These are phyloP conservation scores for Aelia acuminata DNA, from an alignment of 2,888 invertebrate genomes.

Conservation along the genomic window DNA sequence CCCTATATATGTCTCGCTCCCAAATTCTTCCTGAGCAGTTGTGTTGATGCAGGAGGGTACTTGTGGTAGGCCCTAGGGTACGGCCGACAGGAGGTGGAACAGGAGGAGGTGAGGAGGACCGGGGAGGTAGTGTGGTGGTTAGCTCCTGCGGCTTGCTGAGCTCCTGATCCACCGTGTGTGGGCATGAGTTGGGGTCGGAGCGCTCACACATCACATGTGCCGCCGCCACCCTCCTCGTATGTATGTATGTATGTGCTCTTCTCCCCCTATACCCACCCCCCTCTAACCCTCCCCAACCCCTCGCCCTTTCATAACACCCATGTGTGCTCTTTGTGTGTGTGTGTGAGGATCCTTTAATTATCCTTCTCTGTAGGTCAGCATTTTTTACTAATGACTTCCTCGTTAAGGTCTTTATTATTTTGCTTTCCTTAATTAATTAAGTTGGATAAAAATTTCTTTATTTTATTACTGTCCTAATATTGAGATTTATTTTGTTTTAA, in stretches of 20 bases:
- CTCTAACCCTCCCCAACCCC: neutral
- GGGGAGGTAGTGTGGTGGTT: too few relatives aligned
- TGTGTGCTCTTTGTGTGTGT: neutral
- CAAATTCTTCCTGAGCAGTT: neutral
- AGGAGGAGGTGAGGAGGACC: too few relatives aligned
- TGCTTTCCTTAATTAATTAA: neutral
- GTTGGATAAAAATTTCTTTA: neutral
- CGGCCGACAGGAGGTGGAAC: neutral
- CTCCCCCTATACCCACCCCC: neutral
- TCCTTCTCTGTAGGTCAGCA: neutral
- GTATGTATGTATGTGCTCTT: neutral
- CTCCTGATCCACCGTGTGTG: constrained; percentile 10
- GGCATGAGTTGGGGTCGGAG: neutral
- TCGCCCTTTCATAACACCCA: neutral
- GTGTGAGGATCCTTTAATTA: constrained; percentile 14
- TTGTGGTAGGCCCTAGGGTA: neutral
- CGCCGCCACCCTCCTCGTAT: neutral
- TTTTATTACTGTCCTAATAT: neutral
- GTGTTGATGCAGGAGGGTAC: neutral
- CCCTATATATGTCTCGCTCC: neutral
- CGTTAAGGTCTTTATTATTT: neutral
- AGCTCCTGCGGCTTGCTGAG: neutral
- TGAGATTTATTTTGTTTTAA: too few relatives aligned
- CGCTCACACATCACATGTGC: neutral
- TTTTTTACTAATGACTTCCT: neutral